Evolutionary conservation across 2,888 invertebrate genomes (phyloP).

Genomic region (Cantharis rustica): DNA sequence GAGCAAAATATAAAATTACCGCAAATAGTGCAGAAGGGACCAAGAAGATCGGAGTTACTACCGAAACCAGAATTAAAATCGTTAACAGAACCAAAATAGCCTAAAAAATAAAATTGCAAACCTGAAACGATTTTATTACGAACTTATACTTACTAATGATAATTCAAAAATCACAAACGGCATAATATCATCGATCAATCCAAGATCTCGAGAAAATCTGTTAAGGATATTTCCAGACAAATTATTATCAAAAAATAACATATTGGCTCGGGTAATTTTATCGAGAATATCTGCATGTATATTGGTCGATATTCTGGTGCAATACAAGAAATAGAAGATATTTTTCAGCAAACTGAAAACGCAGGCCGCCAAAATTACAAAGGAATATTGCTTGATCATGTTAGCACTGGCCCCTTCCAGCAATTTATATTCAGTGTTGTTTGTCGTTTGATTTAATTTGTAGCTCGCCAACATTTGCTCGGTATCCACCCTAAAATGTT

Average conservation of each 20-base stretch:
- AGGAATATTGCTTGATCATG: slow-evolving; percentile 40
- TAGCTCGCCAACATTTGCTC: slow-evolving; percentile 23
- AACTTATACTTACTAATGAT: slow-evolving; percentile 24
- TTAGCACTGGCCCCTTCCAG: slow-evolving; percentile 2
- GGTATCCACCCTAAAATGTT: slow-evolving; percentile 30
- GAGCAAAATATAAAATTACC: slow-evolving; percentile 64
- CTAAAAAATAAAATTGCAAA: background rate
- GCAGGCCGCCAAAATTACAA: slow-evolving; percentile 31
- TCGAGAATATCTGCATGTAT: slow-evolving; percentile 35
- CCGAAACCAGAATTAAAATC: background rate
- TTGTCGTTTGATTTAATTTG: slow-evolving; percentile 12
- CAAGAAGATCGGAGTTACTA: background rate
- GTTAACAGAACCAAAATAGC: background rate
- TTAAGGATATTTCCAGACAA: slow-evolving; percentile 40
- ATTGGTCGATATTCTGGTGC: slow-evolving; percentile 38
- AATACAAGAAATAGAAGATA: slow-evolving; percentile 39
- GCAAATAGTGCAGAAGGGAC: slow-evolving; percentile 59
- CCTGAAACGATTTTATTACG: background rate
- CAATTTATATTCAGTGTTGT: slow-evolving; percentile 20
- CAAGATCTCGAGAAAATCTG: slow-evolving; percentile 40
- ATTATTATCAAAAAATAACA: slow-evolving; percentile 37
- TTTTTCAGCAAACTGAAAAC: slow-evolving; percentile 26
- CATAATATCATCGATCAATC: slow-evolving; percentile 36
- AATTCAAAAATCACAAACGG: slow-evolving; percentile 34
- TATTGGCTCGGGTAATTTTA: slow-evolving; percentile 33